A percentile compares a stretch with the other conserved stretches of the same genome.
These are phyloP conservation scores for Callithrix jacchus DNA, from an alignment of 2,113 vertebrate species.

Conservation along the genomic window DNA sequence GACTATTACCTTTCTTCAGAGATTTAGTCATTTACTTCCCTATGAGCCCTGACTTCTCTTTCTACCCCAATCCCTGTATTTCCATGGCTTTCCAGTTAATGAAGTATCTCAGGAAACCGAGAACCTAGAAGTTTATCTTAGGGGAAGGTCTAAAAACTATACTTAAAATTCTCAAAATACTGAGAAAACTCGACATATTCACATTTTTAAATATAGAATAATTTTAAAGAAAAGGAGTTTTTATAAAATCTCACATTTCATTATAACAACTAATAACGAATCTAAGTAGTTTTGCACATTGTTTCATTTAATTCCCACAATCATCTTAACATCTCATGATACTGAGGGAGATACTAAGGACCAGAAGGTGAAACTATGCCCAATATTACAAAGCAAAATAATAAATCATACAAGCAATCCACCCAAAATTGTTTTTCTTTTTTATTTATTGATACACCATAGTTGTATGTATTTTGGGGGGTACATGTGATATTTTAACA, in stretches of 20 bases:
- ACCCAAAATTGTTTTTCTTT: not conserved
- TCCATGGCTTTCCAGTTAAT: not conserved
- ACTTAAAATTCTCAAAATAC: constrained; percentile 15
- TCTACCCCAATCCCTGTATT: not conserved
- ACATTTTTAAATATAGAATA: not conserved
- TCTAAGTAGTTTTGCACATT: not conserved
- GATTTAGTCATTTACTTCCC: not conserved
- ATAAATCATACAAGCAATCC: not conserved
- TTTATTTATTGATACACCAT: not conserved
- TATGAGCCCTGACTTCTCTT: not conserved
- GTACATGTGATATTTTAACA: not conserved
- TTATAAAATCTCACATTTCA: constrained; percentile 18
- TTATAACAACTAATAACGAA: not conserved
- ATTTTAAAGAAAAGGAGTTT: not conserved
- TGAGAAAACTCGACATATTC: not conserved
- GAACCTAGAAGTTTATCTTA: not conserved
- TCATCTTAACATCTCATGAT: not conserved
- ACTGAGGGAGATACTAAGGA: not conserved
- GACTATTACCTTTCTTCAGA: not conserved
- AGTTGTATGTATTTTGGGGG: not conserved
- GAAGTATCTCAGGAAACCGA: not conserved
- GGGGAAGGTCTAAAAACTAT: not conserved
- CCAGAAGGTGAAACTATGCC: not conserved
- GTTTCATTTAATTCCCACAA: not conserved
- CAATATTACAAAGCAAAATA: not conserved